phyloP scores from a whole-genome alignment of 2,888 invertebrate genomes.

The Iphiclides podalirius region DNA sequence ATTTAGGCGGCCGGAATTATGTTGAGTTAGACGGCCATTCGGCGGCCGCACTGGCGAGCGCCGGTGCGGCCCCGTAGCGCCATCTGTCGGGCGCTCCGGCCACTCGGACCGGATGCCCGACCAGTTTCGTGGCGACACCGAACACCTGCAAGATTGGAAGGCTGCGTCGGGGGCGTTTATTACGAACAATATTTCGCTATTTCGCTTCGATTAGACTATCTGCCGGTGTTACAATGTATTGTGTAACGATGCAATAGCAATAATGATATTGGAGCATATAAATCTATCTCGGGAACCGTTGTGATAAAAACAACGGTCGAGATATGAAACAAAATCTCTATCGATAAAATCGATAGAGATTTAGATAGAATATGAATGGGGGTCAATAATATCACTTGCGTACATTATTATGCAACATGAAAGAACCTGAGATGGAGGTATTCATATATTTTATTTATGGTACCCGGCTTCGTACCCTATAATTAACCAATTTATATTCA shows the following conservation, averaged over 20 bases:
- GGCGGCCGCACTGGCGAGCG: not conserved
- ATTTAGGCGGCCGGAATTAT: not conserved
- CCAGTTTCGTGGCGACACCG: constrained; percentile 71
- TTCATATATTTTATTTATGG: too few species aligned
- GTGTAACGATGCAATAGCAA: not conserved
- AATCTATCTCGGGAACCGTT: too few species aligned
- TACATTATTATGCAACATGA: too few species aligned
- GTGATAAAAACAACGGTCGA: too few species aligned
- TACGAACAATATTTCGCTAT: constrained; percentile 26
- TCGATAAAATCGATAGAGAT: too few species aligned
- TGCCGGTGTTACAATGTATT: constrained; percentile 2
- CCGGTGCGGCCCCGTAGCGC: constrained; percentile 46
- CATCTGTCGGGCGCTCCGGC: constrained; percentile 61
- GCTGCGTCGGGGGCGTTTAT: constrained; percentile 27
- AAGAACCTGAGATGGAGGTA: too few species aligned
- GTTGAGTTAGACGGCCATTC: too few species aligned
- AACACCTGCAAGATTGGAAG: constrained; percentile 61
- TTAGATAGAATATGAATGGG: too few species aligned
- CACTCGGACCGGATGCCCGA: constrained; percentile 68
- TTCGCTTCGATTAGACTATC: constrained; percentile 28
- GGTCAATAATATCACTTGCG: too few species aligned
- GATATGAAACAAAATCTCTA: too few species aligned
- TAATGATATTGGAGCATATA: not conserved
- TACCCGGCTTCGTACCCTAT: too few species aligned
- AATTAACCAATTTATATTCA: too few species aligned